A percentile compares a stretch with the other conserved stretches of the same genome.
These are phyloP conservation scores for Archivesica marissinica DNA, from an alignment of 1,140 invertebrate genomes.

Conservation along the genomic window DNA sequence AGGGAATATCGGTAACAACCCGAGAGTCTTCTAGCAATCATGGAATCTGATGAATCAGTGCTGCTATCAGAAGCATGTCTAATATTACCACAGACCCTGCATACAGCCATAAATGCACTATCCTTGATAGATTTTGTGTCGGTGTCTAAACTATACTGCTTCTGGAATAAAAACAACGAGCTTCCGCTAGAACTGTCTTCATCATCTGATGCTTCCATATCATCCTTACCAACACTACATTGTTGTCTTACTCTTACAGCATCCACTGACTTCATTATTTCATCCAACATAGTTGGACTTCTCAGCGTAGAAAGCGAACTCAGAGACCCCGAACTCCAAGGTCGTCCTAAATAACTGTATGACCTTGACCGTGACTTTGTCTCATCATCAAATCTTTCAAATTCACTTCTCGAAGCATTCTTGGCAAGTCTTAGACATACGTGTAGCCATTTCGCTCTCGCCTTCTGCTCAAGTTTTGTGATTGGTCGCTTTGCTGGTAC, in stretches of 20 bases:
- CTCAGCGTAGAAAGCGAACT: not conserved
- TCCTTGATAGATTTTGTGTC: not conserved
- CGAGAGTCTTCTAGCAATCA: not conserved
- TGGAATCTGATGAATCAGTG: conserved; percentile 27
- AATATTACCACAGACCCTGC: conserved; percentile 45
- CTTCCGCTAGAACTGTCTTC: conserved; percentile 51
- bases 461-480: conserved; percentile 7
- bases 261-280: conserved; percentile 53
- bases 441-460: conserved; percentile 31
- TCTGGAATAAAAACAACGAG: conserved; percentile 43
- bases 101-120: conserved; percentile 21
- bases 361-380: conserved; percentile 8
- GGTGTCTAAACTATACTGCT: conserved; percentile 52
- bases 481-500: conserved; percentile 27
- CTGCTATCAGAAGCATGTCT: conserved; percentile 23
- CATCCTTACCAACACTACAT: conserved; percentile 38
- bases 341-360: conserved; percentile 24
- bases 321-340: not conserved
- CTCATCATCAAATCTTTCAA: conserved; percentile 15
- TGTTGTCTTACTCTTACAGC: not conserved
- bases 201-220: conserved; percentile 19
- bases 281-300: conserved; percentile 56
- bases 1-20: not conserved
- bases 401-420: conserved; percentile 14
- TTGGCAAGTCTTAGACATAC: conserved; percentile 23